Conservation (phyloP, 1,140 invertebrate genomes). For the Pogonomyrmex barbatus region DNA sequence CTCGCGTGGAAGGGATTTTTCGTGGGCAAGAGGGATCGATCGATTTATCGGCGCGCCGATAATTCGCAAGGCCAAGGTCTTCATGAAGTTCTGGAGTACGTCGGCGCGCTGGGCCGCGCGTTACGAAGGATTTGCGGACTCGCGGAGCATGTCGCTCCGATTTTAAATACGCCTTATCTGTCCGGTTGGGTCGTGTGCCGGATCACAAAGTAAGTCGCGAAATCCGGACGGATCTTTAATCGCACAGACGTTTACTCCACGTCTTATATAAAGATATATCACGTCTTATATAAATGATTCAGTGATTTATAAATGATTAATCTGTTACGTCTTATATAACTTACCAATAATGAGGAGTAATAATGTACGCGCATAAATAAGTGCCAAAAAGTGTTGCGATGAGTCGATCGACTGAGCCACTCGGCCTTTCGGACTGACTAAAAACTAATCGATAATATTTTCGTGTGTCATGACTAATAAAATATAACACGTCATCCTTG, state of each 20-base stretch:
- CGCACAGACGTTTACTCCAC: no score
- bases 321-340: neutral
- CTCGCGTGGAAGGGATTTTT: neutral
- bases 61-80: neutral
- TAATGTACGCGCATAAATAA: no score
- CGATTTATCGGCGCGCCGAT: neutral
- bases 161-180: conserved; percentile 11
- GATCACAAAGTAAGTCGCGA: conserved; percentile 40
- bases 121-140: neutral
- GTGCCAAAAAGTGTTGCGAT: no score
- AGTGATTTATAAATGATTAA: neutral
- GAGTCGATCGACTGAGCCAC: no score
- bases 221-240: neutral
- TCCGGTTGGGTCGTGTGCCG: neutral
- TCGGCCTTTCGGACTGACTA: no score
- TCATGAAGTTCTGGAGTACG: conserved; percentile 7
- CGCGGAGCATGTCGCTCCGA: neutral
- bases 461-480: no score
- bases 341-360: no score
- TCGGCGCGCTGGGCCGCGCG: neutral
- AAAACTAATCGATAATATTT: no score
- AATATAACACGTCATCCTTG: neutral
- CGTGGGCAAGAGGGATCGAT: no score
- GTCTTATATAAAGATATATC: no score
- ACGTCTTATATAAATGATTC: neutral